Conservation (phyloP, 2,797 vertebrate species). For the Rhabdophis nuchalis region DNA sequence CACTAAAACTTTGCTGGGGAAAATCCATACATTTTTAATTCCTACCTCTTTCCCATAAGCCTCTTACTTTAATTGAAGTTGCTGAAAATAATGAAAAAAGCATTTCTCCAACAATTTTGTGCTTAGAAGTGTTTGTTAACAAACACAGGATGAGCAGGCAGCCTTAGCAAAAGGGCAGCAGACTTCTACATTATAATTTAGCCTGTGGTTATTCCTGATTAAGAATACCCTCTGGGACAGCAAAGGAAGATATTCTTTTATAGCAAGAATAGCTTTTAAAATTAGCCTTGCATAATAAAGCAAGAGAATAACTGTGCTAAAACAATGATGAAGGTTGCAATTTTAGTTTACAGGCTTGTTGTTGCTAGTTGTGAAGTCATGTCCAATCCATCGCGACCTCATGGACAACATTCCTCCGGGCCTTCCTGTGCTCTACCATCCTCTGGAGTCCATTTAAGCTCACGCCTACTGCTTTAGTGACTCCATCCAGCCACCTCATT, state of each 20-base stretch:
- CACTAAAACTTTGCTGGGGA: constrained; percentile 59
- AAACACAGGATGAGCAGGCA: constrained; percentile 66
- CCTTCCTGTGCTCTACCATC: too few species aligned
- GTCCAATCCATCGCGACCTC: too few species aligned
- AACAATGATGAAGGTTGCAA: constrained; percentile 61
- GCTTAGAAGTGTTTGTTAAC: constrained; percentile 74
- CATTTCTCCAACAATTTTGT: constrained; percentile 70
- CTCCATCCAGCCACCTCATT: too few species aligned
- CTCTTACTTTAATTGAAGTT: constrained; percentile 69
- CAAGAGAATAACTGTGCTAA: constrained; percentile 60
- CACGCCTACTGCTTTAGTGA: too few species aligned
- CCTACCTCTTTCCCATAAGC: constrained; percentile 59
- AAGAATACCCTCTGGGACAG: constrained; percentile 77
- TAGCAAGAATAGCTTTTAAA: constrained; percentile 65
- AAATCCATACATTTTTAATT: constrained; percentile 61
- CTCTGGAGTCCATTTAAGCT: too few species aligned
- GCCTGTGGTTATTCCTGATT: constrained; percentile 81
- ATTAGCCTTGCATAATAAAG: constrained; percentile 60
- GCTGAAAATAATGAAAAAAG: constrained; percentile 66
- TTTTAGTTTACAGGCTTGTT: constrained; percentile 32
- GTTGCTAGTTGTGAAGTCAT: too few species aligned
- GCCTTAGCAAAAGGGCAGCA: constrained; percentile 71
- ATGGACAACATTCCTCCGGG: too few species aligned
- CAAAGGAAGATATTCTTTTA: constrained; percentile 70
- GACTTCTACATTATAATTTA: constrained; percentile 72